Percentiles rank a stretch among this genome's conserved stretches.
Evolutionary conservation across 2,888 invertebrate species (phyloP).

Genomic region (Ctena decussata): DNA sequence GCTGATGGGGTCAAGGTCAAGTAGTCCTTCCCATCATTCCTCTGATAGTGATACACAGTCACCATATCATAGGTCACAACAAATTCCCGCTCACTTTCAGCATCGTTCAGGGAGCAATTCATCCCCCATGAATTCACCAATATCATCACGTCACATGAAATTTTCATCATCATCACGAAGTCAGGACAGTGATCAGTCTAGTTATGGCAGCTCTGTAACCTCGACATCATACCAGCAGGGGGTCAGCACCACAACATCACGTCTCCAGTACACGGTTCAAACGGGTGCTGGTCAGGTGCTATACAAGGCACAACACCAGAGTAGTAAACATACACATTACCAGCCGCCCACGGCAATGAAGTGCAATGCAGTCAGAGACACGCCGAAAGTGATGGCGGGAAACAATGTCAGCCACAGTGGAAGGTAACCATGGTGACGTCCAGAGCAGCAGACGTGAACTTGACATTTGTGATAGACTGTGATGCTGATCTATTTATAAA

Average conservation of each 20-base stretch:
- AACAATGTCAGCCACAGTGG: conserved; percentile 17
- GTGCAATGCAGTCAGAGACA: conserved; percentile 86
- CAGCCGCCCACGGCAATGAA: conserved; percentile 88
- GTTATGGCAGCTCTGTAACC: conserved; percentile 40
- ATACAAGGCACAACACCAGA: conserved; percentile 73
- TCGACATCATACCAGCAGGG: conserved; percentile 42
- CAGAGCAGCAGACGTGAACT: conserved; percentile 54
- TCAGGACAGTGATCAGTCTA: conserved; percentile 39
- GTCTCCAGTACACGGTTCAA: conserved; percentile 77
- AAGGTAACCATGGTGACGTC: conserved; percentile 17
- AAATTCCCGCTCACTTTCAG: conserved; percentile 9
- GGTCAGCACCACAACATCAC: conserved; percentile 59
- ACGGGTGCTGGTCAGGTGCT: conserved; percentile 70
- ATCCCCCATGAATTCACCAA: conserved; percentile 49
- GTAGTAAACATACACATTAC: conserved; percentile 84
- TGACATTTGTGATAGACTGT: neutral
- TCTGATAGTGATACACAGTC: conserved; percentile 77
- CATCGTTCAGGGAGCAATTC: conserved; percentile 47
- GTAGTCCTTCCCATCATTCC: conserved; percentile 78
- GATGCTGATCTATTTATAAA: conserved; percentile 8
- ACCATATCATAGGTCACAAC: conserved; percentile 47
- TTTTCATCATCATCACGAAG: conserved; percentile 6
- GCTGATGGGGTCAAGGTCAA: conserved; percentile 75
- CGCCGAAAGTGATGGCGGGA: conserved; percentile 17
- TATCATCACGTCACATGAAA: conserved; percentile 61